Evolutionary conservation across 2,113 vertebrate species (phyloP), one percentile per base, ranked within the genome.

Genomic region (Ctenodactylus gundi): DNA sequence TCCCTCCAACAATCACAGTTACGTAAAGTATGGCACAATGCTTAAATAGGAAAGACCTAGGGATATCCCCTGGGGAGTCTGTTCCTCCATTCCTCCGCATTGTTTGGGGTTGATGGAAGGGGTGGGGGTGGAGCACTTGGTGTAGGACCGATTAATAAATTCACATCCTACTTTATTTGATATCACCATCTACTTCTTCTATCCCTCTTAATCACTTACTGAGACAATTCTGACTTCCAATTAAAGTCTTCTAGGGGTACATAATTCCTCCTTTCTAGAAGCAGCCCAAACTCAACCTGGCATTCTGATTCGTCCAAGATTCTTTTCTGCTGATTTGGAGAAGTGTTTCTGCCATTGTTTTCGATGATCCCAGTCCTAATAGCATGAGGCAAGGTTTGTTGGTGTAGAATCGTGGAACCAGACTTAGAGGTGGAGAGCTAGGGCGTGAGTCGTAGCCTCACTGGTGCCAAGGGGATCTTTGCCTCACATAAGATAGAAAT

Each of bases 391-490:
- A 11, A 18, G 34, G 0, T 53, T 51, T 46, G 46, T 31, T 85
- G 1, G 31, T 0, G 7, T 39, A 44, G 34, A 53, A 0, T 4
- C 4, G 2, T 44, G 14, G 31, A 62, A n/a, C 34, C 0, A 11
- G 49, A 12, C 1, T 8, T 29, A 21, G 10, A 41, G 31, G 7
- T 17, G 34, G 67, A 88, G 73, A 55, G 34, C 4, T 13, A 36
- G 31, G 10, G 7, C 49, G 4, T 8, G 21, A 14, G 1, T 73
- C 83, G 77, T 17, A 29, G 62, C 29, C 20, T 80, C 4, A 68
- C n/a, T 21, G n/a, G 5, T 1, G 39, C 36, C 9, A n/a, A 21
- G 23, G n/a, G 18, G 20, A 39, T 68, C 36, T 20, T 68, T 68
- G 21, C 36, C 20, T 68, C 65, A 23, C 12, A 21, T 39, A 36